Conservation (phyloP, 2,113 vertebrate genomes). For the Cichladusa arquata region DNA sequence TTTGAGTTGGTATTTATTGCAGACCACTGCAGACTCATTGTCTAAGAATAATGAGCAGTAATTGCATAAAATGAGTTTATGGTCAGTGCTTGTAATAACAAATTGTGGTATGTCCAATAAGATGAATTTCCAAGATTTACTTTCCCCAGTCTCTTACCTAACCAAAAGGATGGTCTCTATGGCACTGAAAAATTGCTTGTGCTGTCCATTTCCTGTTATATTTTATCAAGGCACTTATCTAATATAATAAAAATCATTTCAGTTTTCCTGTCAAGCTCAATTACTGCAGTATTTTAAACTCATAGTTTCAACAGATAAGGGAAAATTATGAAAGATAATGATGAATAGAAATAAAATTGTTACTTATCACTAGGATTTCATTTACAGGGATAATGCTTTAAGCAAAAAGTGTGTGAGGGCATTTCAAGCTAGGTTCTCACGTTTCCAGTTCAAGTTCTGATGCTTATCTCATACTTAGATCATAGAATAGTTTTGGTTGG, state of each 20-base stretch:
- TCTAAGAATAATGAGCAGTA: neutral
- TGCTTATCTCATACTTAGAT: neutral
- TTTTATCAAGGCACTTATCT: neutral
- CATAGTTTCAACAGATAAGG: neutral
- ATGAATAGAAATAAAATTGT: neutral
- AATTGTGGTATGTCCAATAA: neutral
- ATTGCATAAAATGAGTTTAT: neutral
- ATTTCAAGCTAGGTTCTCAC: neutral
- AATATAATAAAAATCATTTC: neutral
- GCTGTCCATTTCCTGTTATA: neutral
- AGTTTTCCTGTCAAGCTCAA: neutral
- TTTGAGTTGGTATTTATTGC: neutral
- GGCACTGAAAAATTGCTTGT: neutral
- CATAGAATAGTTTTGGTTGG: neutral
- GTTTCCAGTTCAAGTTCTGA: neutral
- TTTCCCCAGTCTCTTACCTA: neutral
- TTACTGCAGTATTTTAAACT: neutral
- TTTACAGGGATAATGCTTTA: neutral
- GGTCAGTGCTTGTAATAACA: neutral
- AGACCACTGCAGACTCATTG: neutral
- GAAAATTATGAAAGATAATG: neutral
- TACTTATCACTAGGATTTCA: neutral
- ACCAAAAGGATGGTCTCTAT: neutral
- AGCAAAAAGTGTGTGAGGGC: neutral
- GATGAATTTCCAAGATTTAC: neutral